These are phyloP conservation scores for Cactoblastis cactorum DNA, from an alignment of 2,888 invertebrate genomes.

Conservation along the genomic window DNA sequence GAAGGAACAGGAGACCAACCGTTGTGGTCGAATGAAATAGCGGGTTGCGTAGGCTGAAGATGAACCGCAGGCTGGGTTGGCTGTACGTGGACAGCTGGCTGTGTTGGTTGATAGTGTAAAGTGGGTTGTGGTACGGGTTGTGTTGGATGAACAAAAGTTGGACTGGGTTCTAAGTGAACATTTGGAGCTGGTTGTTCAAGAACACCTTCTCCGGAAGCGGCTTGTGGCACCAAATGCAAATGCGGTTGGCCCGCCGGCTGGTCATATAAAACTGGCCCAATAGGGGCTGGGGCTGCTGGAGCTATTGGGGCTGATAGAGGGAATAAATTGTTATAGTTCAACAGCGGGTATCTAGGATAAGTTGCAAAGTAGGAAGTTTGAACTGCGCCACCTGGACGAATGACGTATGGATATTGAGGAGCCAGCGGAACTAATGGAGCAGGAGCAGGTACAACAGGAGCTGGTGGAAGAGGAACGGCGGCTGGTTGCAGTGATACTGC, in stretches of 20 bases:
- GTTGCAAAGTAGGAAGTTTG: slow-evolving; percentile 69
- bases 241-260: slow-evolving; percentile 52
- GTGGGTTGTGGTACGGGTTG: slow-evolving; percentile 29
- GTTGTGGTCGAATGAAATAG: slow-evolving; percentile 49
- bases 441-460: slow-evolving; percentile 36
- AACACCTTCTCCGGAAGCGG: slow-evolving; percentile 28
- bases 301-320: slow-evolving; percentile 38
- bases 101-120: slow-evolving; percentile 24
- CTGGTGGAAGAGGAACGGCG: slow-evolving; percentile 38
- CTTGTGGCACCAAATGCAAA: slow-evolving; percentile 43
- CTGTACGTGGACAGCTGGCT: slow-evolving; percentile 20
- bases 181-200: slow-evolving; percentile 36
- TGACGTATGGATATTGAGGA: slow-evolving; percentile 53
- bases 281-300: slow-evolving; percentile 27
- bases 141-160: slow-evolving; percentile 32
- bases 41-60: slow-evolving; percentile 28
- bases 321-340: slow-evolving; percentile 45
- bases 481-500: slow-evolving; percentile 28
- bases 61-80: slow-evolving; percentile 32
- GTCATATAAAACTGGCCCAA: slow-evolving; percentile 37
- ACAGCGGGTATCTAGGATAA: slow-evolving; percentile 63
- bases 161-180: slow-evolving; percentile 37
- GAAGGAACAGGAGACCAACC: slow-evolving; percentile 68
- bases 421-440: slow-evolving; percentile 38
- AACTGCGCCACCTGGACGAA: slow-evolving; percentile 66